Base-by-base conservation (phyloP, 1,140 invertebrate genomes). In the Venustaconcha ellipsiformis region DNA sequence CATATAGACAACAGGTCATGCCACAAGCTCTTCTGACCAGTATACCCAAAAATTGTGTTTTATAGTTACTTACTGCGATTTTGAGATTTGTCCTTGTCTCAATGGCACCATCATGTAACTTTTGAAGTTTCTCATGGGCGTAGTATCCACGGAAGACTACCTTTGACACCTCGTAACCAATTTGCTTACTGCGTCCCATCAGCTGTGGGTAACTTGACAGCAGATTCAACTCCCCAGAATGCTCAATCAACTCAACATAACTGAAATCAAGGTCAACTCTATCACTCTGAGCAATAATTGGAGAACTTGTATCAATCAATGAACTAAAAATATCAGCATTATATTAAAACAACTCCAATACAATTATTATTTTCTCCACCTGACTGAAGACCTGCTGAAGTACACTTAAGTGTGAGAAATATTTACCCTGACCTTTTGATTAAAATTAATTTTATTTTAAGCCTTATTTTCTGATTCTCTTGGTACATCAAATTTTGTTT, bases 201-300 rank as follows among this genome's bases (percentile, higher is more conserved):
- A 90, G 72, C 70, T 86, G 87, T 23, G 85, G 79, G 65, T 86
- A 90, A 48, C 80, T 80, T 1, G 67, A 64, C 56, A 89, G 67
- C 60, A 89, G 78, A 76, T 90, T 90, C 55, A 90, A 68, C 56
- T 86, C 79, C 65, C 79, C 74, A 14, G 87, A 87, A 18, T 82
- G 84, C 70, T 90, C 88, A 63, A 89, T 88, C 78, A 90, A 90
- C 68, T 88, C 86, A 69, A 86, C 80, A 69, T 89, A 89, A 15
- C 87, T 89, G 78, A 14, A 80, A 78, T 57, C 14, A n/a, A 65
- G 55, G 60, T 37, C 0, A 70, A 48, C 48, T 4, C 8, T 58
- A 17, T 63, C 57, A 62, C 59, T 18, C 11, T 67, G 8, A 66
- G 30, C 18, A n/a, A 56, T 12, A 30, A 18, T 62, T 60, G 62